These are phyloP conservation scores for Cisticola juncidis DNA, from an alignment of 2,113 vertebrate species.

Conservation along the genomic window DNA sequence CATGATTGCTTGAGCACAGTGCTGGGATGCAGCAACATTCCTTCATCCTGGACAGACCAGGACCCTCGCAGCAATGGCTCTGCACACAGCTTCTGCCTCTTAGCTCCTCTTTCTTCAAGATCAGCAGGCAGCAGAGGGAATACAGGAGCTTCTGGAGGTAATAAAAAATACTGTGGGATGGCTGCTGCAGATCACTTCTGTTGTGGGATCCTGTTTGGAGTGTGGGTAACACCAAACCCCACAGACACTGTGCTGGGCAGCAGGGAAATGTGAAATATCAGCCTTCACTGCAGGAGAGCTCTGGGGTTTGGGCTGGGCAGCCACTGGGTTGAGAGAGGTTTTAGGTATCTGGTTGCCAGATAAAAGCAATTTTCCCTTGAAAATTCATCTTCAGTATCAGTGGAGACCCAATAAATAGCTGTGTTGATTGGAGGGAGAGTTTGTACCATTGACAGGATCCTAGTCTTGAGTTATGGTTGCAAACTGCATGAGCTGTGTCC, in stretches of 20 bases:
- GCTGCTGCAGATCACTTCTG: neutral
- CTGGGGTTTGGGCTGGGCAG: neutral
- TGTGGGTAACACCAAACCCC: neutral
- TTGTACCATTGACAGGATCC: neutral
- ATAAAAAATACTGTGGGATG: neutral
- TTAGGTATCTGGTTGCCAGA: neutral
- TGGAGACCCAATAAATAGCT: neutral
- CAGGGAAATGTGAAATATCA: neutral
- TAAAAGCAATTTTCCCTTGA: neutral
- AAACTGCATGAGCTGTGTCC: neutral
- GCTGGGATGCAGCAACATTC: neutral
- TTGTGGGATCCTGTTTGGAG: neutral
- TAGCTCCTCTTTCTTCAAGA: neutral
- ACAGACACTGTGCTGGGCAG: neutral
- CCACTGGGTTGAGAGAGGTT: neutral
- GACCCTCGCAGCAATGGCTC: accelerated
- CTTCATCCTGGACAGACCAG: neutral
- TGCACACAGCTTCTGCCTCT: neutral
- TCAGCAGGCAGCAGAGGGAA: neutral
- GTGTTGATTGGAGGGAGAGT: neutral
- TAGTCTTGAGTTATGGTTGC: neutral
- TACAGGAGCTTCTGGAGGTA: neutral
- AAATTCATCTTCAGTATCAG: neutral
- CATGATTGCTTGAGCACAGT: neutral
- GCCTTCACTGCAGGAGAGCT: neutral